Conservation (phyloP, 2,888 invertebrate genomes). For the Ichneumon xanthorius region DNA sequence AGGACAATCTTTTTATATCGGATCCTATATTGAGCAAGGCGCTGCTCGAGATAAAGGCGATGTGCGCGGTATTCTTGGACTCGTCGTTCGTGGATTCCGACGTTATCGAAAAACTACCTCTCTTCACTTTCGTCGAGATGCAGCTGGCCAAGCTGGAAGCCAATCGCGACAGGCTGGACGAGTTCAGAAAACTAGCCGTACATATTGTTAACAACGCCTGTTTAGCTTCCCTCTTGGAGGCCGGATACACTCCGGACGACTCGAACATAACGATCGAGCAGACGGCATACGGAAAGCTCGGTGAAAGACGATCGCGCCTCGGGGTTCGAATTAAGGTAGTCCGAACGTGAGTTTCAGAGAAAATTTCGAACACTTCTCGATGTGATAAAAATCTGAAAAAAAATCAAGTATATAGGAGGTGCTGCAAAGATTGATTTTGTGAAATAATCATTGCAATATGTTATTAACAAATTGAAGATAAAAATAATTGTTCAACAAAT, state of each 20-base stretch:
- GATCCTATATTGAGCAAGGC: constrained; percentile 91
- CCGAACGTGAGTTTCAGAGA: no score
- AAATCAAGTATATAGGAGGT: no score
- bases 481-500: no score
- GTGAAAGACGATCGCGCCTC: constrained; percentile 64
- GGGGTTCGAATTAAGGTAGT: no score
- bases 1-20: constrained; percentile 90
- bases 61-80: constrained; percentile 88
- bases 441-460: no score
- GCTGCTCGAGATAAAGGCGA: constrained; percentile 89
- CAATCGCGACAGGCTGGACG: constrained; percentile 82
- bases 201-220: constrained; percentile 90
- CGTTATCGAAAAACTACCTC: constrained; percentile 85
- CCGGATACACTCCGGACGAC: constrained; percentile 93
- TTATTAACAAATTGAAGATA: no score
- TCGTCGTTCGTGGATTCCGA: constrained; percentile 88
- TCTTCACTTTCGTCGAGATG: constrained; percentile 90
- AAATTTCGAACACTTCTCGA: no score
- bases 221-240: constrained; percentile 90
- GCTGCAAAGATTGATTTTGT: no score
- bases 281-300: constrained; percentile 78
- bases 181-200: constrained; percentile 86
- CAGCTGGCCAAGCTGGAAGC: constrained; percentile 85
- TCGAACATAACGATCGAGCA: constrained; percentile 84
- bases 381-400: no score